Evolutionary conservation across 1,140 invertebrate genomes (phyloP).

Genomic region (Amyelois transitella): DNA sequence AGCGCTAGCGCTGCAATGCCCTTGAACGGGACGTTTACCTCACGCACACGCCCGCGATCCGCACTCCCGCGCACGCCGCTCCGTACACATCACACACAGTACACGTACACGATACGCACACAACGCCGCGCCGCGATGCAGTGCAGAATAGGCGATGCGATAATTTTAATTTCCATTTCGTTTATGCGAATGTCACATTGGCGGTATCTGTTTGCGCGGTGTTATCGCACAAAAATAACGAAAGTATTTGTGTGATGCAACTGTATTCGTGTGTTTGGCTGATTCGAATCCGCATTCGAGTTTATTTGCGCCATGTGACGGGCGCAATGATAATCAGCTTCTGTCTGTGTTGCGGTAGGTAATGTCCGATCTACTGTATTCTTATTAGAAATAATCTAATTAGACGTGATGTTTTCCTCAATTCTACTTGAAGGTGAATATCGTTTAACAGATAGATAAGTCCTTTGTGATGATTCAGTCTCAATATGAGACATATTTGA

Average conservation of each 20-base stretch:
- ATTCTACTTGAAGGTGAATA: neutral
- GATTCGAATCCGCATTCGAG: neutral
- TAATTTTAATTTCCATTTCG: slow-evolving; percentile 68
- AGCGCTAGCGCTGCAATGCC: slow-evolving; percentile 67
- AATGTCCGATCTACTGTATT: neutral
- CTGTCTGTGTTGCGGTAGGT: neutral
- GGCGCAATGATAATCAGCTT: neutral
- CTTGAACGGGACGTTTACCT: slow-evolving; percentile 70
- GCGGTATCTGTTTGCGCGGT: slow-evolving; percentile 25
- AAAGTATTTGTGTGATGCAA: slow-evolving; percentile 6
- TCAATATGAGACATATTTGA: neutral
- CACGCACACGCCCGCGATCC: slow-evolving; percentile 46
- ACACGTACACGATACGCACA: slow-evolving; percentile 12
- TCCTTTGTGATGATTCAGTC: too few species aligned
- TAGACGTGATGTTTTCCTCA: neutral
- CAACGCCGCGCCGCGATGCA: slow-evolving; percentile 42
- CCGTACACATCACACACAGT: slow-evolving; percentile 28
- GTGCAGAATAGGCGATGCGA: slow-evolving; percentile 50
- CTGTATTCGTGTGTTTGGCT: neutral
- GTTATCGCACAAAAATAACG: slow-evolving; percentile 8
- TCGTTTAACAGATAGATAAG: too few species aligned
- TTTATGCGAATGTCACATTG: slow-evolving; percentile 43
- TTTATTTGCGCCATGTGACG: neutral
- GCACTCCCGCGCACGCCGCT: slow-evolving; percentile 20
- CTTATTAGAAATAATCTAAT: neutral